These are phyloP conservation scores for Zele albiditarsus DNA, from an alignment of 2,888 invertebrate species.

Conservation along the genomic window DNA sequence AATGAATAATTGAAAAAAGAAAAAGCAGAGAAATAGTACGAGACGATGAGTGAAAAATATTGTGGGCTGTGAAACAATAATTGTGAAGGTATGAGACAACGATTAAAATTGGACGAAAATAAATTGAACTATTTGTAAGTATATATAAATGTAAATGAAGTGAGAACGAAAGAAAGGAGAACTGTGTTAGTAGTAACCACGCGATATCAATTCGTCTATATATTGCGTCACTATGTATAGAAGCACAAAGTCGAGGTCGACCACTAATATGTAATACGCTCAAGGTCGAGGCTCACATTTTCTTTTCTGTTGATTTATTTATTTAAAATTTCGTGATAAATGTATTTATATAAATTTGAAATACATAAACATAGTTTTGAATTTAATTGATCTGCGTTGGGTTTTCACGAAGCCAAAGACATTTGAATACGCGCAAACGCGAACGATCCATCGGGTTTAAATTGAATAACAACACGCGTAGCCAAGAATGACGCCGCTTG, in stretches of 20 bases:
- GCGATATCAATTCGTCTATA: not conserved
- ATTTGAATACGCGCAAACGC: conserved; percentile 11
- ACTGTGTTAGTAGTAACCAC: conserved; percentile 5
- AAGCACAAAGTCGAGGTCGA: conserved; percentile 35
- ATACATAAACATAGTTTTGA: no score
- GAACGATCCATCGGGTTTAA: conserved; percentile 14
- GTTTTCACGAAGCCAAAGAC: no score
- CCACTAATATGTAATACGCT: conserved; percentile 50
- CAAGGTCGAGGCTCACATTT: conserved; percentile 43
- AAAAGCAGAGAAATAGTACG: not conserved
- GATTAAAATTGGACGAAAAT: not conserved
- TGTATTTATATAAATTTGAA: not conserved
- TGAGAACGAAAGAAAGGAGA: not conserved
- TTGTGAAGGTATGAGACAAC: not conserved
- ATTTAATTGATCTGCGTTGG: no score
- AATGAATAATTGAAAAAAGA: not conserved
- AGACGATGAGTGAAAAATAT: conserved; percentile 35
- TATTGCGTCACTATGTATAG: not conserved
- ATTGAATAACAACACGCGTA: conserved; percentile 36
- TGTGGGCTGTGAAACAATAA: conserved; percentile 34
- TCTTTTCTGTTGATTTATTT: conserved; percentile 33
- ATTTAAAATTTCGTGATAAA: conserved; percentile 17
- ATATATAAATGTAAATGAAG: not conserved
- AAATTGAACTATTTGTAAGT: not conserved
- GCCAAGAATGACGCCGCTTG: conserved; percentile 56